These are phyloP conservation scores for Pogonomyrmex californicus DNA, from an alignment of 1,140 invertebrate genomes.

Conservation along the genomic window DNA sequence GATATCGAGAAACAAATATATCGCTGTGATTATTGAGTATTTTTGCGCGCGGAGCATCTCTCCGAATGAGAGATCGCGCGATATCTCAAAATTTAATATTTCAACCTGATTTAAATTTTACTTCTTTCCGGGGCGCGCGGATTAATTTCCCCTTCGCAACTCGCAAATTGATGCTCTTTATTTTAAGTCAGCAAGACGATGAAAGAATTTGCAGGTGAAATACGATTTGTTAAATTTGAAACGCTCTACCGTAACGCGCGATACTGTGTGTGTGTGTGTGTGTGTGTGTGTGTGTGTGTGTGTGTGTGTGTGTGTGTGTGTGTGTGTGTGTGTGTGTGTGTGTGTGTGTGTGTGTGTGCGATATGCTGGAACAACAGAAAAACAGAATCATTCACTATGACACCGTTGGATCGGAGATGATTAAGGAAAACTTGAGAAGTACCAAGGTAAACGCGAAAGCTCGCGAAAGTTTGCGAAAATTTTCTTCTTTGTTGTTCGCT, in stretches of 20 bases:
- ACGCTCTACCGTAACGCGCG: neutral
- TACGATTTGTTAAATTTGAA: neutral
- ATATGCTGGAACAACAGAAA: neutral
- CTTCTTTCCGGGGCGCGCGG: neutral
- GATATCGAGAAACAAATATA: slow-evolving; percentile 59
- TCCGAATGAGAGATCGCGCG: neutral
- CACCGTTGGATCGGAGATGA: slow-evolving; percentile 5
- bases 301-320: no score
- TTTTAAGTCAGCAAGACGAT: neutral
- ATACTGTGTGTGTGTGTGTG: no score
- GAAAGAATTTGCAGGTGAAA: neutral
- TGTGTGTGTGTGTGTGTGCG: neutral
- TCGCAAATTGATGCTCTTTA: neutral
- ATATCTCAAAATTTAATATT: neutral
- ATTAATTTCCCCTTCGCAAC: neutral
- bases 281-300: no score
- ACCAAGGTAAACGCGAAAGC: slow-evolving; percentile 30
- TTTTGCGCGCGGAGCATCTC: neutral
- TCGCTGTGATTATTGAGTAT: slow-evolving; percentile 8
- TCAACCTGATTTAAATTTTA: neutral
- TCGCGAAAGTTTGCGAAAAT: neutral
- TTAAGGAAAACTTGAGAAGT: neutral
- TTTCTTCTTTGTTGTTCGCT: neutral
- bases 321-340: no score
- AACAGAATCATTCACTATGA: neutral